Evolutionary conservation across 2,113 vertebrate species (phyloP).

Genomic region (Haplotaxodon microlepis): DNA sequence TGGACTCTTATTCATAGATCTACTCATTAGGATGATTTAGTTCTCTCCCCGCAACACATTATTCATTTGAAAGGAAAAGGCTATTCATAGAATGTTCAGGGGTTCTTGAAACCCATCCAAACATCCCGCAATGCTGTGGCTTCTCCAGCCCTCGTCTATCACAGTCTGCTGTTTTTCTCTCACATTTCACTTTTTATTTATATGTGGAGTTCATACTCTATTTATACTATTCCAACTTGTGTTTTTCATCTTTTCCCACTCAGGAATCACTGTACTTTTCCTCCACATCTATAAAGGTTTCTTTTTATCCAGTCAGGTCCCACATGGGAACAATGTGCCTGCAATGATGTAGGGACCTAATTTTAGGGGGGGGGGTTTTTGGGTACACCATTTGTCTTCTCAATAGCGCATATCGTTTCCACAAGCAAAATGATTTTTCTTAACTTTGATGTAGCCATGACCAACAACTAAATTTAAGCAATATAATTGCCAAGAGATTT

Average conservation of each 20-base stretch:
- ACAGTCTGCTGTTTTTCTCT: neutral
- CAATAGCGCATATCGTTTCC: neutral
- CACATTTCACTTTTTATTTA: neutral
- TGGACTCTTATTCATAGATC: constrained; percentile 18
- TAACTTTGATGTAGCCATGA: neutral
- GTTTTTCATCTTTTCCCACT: neutral
- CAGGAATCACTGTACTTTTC: neutral
- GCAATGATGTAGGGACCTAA: neutral
- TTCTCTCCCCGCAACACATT: neutral
- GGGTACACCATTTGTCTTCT: neutral
- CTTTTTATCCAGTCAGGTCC: neutral
- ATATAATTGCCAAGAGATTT: neutral
- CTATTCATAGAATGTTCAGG: neutral
- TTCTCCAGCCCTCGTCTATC: neutral
- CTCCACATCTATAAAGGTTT: neutral
- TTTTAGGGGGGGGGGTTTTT: fast-evolving
- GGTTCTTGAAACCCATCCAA: neutral
- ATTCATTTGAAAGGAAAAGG: constrained; percentile 21
- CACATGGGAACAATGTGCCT: neutral
- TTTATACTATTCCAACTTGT: neutral
- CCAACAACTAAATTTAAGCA: neutral
- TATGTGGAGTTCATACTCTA: neutral
- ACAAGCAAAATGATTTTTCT: neutral
- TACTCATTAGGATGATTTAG: constrained; percentile 17
- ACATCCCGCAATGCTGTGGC: neutral